phyloP scores from a whole-genome alignment of 2,113 vertebrate genomes.

The Rana temporaria region DNA sequence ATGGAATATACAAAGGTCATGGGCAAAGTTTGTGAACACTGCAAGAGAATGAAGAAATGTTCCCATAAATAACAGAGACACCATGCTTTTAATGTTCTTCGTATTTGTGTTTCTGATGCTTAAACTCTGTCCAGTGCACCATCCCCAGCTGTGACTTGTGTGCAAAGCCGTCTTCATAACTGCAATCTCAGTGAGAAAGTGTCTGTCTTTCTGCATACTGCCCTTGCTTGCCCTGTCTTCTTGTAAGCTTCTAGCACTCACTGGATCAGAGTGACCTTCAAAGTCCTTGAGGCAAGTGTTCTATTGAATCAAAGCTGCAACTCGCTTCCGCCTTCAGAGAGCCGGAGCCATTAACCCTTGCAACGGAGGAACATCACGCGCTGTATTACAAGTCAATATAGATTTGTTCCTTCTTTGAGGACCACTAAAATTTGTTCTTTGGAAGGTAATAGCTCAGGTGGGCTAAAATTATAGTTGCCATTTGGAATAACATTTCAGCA shows the following conservation, averaged over 20 bases:
- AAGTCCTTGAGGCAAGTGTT: conserved; percentile 56
- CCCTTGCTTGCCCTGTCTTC: conserved; percentile 27
- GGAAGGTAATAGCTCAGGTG: not conserved
- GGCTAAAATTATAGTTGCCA: not conserved
- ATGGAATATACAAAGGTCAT: conserved; percentile 33
- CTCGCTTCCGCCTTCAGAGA: conserved; percentile 41
- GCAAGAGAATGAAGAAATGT: conserved; percentile 24
- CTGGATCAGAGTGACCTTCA: conserved; percentile 55
- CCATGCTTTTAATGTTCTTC: not conserved
- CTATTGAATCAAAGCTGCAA: conserved; percentile 45
- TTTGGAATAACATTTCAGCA: not conserved
- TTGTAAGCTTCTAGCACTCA: conserved; percentile 50
- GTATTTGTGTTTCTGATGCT: conserved; percentile 9
- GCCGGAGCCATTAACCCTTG: conserved; percentile 32
- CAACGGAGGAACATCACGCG: not conserved
- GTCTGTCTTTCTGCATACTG: conserved; percentile 4
- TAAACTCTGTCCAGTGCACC: not conserved
- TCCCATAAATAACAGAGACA: conserved; percentile 6
- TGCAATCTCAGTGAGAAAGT: conserved; percentile 21
- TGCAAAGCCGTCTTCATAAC: conserved; percentile 25
- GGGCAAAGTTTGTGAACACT: conserved; percentile 20
- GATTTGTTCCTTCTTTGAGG: not conserved
- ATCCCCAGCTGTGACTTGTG: conserved; percentile 33
- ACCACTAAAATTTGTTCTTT: not conserved
- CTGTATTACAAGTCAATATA: not conserved